Evolutionary conservation across 2,888 invertebrate species (phyloP), one percentile per base, ranked within the genome.

Genomic region (Macrophya annulata): DNA sequence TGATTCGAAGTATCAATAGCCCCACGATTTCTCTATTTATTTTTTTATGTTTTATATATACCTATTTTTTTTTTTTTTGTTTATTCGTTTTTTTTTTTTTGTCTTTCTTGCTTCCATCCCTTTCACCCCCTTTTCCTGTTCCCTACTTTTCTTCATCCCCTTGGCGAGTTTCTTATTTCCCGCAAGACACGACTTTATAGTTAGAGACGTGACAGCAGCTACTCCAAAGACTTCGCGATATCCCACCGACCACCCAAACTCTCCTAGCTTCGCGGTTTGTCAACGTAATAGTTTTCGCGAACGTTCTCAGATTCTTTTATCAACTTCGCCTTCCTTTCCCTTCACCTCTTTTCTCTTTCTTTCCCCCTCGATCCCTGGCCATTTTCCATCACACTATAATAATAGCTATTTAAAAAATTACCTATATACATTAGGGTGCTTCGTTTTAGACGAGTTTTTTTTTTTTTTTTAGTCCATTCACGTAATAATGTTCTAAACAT

Each of bases 161-260:
- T 43, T 62, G 59, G 62, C 59, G 81, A 81, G 81, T 81, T 81
- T 81, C 81, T 81, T 81, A 81, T 81, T 81, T 81, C 81, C 81
- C 81, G 81, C 81, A 81, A 81, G 81, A 81, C 81, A 81, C 81
- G 81, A 81, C 81, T 81, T 62, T 81, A 81, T 81, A 81, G 81
- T 81, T 81, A 81, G 81, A 81, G 81, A 81, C 81, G 81, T 81
- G 81, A 81, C 81, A 81, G 81, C 81, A 81, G 81, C 59, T 81
- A 81, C 81, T 81, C 81, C 81, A 62, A 62, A 81, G 59, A 81
- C 81, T 81, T 62, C 25, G 31, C 31, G 48, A 77, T 77, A 77
- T 62, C 62, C 43, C 25, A 17, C n/a, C 81, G 40, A 59, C n/a
- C 43, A 43, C 59, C 62, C 59, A 43, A 62, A 62, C 81, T 81